phyloP scores from a whole-genome alignment of 1,140 invertebrate species.

The Pissodes strobi region DNA sequence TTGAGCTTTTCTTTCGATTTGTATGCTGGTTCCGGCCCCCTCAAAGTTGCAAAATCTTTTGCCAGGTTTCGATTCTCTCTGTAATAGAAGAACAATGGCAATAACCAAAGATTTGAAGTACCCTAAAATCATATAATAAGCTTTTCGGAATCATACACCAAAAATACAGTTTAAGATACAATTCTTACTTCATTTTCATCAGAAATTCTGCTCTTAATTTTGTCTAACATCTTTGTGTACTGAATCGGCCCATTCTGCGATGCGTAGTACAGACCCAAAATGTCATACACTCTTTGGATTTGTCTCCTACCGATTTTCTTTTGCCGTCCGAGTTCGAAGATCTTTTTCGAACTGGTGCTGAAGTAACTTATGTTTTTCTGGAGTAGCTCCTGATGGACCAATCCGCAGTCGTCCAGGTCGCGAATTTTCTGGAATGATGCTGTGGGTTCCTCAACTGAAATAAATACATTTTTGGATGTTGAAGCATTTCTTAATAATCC shows the following conservation, averaged over 20 bases:
- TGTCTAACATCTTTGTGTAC: constrained; percentile 30
- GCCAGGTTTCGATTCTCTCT: constrained; percentile 35
- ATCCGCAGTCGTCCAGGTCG: constrained; percentile 38
- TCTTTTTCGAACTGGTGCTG: constrained; percentile 14
- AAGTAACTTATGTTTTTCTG: constrained; percentile 16
- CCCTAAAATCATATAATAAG: not conserved
- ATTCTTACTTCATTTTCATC: constrained; percentile 32
- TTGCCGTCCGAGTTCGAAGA: constrained; percentile 31
- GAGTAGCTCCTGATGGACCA: constrained; percentile 32
- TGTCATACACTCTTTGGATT: constrained; percentile 41
- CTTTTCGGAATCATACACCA: too few species aligned
- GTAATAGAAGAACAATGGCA: constrained; percentile 6
- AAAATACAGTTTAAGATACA: not conserved
- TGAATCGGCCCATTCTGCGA: constrained; percentile 10
- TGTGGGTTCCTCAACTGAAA: constrained; percentile 47
- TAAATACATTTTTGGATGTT: too few species aligned
- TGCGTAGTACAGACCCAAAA: constrained; percentile 38
- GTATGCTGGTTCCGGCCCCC: not conserved
- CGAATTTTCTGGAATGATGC: constrained; percentile 43
- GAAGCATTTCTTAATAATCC: too few species aligned
- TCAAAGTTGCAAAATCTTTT: constrained; percentile 37
- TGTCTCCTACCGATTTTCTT: constrained; percentile 45
- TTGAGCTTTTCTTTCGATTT: constrained; percentile 15
- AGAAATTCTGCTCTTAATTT: constrained; percentile 37
- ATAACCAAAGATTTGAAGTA: not conserved